Evolutionary conservation across 2,888 invertebrate genomes (phyloP), one percentile per base, ranked within the genome.

Genomic region (Coenonympha arcania): DNA sequence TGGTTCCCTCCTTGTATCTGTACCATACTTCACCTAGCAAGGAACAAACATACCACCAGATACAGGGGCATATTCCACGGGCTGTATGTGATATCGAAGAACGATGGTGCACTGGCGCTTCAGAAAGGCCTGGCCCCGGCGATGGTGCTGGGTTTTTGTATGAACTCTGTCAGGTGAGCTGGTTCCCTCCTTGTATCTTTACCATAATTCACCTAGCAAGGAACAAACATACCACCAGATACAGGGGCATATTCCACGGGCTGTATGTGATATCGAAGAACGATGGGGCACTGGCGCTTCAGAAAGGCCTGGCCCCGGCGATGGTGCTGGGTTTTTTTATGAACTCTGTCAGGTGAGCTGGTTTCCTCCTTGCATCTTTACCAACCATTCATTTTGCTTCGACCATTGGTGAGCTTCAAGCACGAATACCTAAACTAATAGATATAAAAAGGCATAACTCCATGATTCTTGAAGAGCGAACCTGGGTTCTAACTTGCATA

Each of bases 61-160:
- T 93, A 93, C 64, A 88, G 88, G 44, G 93, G 94, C 61, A 91
- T 94, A 11, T 87, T 93, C 54, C 95, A 95, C 72, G 94, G 94
- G 0, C 88, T 92, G 11, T 91, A 89, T 66, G 88, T 91, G 4
- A 92, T 94, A 56, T 89, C 88, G 0, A 88, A 86, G 60, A 87
- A 90, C 16, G 96, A 96, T 71, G 96, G 96, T 0, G 58, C 91
- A 0, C 51, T 90, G 5, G 93, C 94, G 0, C 71, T 93, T 13
- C 93, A 93, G 67, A 91, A 91, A 49, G 96, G 96, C 0, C 81
- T 96, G 1, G 91, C 90, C 0, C 93, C 96, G 0, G 95, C 95
- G 0, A 82, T 96, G 57, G 89, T 91, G 71, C 92, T 95, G 60
- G 96, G 96, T 47, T 85, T 90, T 59, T 82, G 88, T 46, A 83